Evolutionary conservation across 2,888 invertebrate species (phyloP), one percentile per base, ranked within the genome.

Genomic region (Spisula subtruncata): DNA sequence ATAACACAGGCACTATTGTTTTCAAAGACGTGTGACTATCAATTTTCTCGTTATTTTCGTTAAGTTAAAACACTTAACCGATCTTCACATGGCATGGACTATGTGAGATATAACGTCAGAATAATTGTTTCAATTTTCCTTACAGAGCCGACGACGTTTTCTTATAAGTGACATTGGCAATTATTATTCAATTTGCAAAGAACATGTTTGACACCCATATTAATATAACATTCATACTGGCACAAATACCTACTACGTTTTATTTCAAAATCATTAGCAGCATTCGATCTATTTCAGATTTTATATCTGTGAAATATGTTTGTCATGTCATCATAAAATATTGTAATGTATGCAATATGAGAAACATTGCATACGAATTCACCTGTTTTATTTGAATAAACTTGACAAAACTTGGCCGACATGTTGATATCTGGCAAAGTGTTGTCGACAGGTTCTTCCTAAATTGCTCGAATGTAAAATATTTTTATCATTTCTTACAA

Each of bases 401-500:
- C 32, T 29, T 66, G 10, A 6, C 29, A 66, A 71, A 14, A 29
- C 29, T 32, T 29, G 12, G 16, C 32, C 14, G 32, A 10, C 32
- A n/a, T 71, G 29, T 71, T 71, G 71, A 71, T 71, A 14, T 71
- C 32, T 12, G 10, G 8, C 12, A 12, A 71, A 32, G n/a, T 71
- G 0, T 32, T 71, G 12, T 10, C 25, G 71, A 32, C 32, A 71
- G 29, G 18, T 71, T 71, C 71, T 6, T 71, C 32, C 71, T 71
- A 32, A 71, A 71, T 71, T 71, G 71, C 71, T 32, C 32, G 32
- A 16, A 71, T 71, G 71, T 71, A 71, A 32, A 71, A 71, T n/a
- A 71, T 16, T 16, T 32, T 71, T 71, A 71, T 71, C 71, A n/a
- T n/a, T 32, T 32, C 32, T 71, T n/a, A 29, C 16, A 71, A 29